A percentile compares a stretch with the other conserved stretches of the same genome.
Evolutionary conservation across 2,113 vertebrate genomes (phyloP).

Genomic region (Psophia crepitans): DNA sequence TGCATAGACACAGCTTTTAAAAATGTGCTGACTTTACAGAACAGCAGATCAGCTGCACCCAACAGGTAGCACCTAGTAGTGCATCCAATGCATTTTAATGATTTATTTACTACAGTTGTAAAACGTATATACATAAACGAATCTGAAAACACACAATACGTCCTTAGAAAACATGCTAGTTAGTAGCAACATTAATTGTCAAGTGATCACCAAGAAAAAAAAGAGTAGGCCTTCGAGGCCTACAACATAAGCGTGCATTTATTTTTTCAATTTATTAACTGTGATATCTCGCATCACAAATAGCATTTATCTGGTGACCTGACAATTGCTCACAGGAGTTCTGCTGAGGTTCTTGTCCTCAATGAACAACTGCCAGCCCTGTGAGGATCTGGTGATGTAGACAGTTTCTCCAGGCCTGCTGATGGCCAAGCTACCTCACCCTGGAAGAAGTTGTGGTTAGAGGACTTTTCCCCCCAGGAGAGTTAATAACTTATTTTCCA

Average conservation of each 20-base stretch:
- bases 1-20: neutral
- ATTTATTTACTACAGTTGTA: neutral
- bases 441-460: constrained; percentile 33
- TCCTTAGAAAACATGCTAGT: neutral
- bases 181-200: neutral
- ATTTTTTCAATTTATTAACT: neutral
- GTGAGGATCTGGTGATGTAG: neutral
- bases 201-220: neutral
- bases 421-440: constrained; percentile 9
- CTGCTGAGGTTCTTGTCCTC: neutral
- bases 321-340: neutral
- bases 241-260: neutral
- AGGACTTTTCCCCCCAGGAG: neutral
- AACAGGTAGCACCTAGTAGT: neutral
- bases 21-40: neutral
- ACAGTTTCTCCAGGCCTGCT: neutral
- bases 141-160: neutral
- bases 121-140: neutral
- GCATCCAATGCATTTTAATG: neutral
- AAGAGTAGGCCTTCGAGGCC: neutral
- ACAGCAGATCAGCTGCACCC: neutral
- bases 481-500: constrained; percentile 41
- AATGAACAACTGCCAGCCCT: neutral
- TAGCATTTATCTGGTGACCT: neutral
- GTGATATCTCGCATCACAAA: neutral